Conservation (phyloP, 2,797 vertebrate species). For the Acanthis flammea region DNA sequence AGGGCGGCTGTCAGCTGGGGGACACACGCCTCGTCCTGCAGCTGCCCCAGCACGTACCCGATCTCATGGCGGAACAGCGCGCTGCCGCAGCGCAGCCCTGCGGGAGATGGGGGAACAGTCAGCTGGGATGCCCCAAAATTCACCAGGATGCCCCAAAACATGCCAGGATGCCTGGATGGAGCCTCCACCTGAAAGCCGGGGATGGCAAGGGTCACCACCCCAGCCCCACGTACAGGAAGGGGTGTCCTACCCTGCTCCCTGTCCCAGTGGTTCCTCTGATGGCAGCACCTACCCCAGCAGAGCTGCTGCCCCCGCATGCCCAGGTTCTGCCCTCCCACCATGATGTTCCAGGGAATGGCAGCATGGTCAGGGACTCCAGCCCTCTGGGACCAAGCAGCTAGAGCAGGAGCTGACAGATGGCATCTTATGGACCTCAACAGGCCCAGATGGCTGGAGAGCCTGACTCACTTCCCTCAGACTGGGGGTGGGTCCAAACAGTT, state of each 20-base stretch:
- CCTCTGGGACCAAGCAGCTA: fast-evolving
- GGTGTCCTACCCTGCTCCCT: neutral
- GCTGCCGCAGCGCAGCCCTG: slow-evolving; percentile 85
- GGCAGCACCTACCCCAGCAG: neutral
- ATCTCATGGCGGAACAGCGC: slow-evolving; percentile 94
- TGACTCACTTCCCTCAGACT: fast-evolving
- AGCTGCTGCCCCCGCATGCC: slow-evolving; percentile 63
- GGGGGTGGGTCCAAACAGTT: fast-evolving
- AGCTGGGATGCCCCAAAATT: fast-evolving
- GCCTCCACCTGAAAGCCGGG: too few species aligned
- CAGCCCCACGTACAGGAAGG: neutral
- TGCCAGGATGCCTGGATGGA: fast-evolving
- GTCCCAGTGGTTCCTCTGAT: neutral
- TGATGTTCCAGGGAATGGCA: neutral
- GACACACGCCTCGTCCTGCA: slow-evolving; percentile 84
- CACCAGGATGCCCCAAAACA: neutral
- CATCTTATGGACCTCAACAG: fast-evolving
- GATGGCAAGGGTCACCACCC: fast-evolving
- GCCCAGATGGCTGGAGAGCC: neutral
- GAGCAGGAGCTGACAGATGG: neutral
- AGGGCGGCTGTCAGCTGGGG: slow-evolving; percentile 79
- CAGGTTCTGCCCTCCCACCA: slow-evolving; percentile 23
- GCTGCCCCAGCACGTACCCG: slow-evolving; percentile 92
- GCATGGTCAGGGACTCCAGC: neutral
- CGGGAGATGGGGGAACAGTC: fast-evolving